Evolutionary conservation across 2,113 vertebrate species (phyloP).

Genomic region (Nicator chloris): DNA sequence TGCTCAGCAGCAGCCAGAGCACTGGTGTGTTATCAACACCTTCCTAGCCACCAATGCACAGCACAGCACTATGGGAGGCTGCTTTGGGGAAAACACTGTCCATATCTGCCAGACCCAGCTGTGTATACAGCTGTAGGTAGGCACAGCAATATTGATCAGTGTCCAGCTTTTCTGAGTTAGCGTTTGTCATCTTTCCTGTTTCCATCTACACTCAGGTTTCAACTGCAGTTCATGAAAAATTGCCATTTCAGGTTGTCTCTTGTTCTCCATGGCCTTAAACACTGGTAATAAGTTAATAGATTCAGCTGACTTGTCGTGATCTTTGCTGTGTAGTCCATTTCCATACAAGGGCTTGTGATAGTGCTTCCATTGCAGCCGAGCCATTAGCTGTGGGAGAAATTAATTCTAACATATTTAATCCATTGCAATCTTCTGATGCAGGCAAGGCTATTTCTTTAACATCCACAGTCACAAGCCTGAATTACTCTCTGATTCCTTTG

Average conservation of each 20-base stretch:
- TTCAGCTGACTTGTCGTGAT: background rate
- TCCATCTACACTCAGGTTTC: background rate
- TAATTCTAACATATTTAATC: background rate
- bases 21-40: no score
- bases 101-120: background rate
- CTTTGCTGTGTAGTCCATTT: background rate
- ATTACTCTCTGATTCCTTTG: background rate
- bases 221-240: background rate
- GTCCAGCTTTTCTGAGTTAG: background rate
- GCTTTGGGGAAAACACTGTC: background rate
- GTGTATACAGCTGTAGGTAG: background rate
- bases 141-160: background rate
- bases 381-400: background rate
- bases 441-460: background rate
- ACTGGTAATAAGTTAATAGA: background rate
- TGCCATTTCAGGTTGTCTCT: background rate
- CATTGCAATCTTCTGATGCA: background rate
- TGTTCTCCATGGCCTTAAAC: background rate
- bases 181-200: background rate
- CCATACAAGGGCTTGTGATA: background rate
- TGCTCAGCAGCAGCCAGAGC: background rate
- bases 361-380: background rate
- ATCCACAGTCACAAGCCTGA: background rate
- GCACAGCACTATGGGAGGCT: background rate
- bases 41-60: background rate